Evolutionary conservation across 2,888 invertebrate genomes (phyloP).

Genomic region (Pristionchus fissidentatus): DNA sequence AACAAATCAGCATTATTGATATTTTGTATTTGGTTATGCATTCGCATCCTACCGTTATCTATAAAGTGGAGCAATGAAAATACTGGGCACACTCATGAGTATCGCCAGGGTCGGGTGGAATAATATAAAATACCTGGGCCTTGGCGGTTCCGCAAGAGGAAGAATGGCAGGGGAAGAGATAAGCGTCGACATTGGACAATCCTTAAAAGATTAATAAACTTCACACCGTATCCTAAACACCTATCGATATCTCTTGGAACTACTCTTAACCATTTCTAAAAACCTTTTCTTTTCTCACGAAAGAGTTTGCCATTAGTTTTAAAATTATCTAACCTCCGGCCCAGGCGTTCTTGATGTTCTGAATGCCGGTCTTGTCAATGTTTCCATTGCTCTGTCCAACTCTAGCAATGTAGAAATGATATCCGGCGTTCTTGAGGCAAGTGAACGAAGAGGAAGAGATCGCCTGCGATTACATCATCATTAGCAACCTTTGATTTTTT

Average conservation of each 20-base stretch:
- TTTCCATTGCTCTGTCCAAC: slow-evolving; percentile 59
- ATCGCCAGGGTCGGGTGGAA: too few relatives aligned
- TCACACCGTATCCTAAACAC: too few relatives aligned
- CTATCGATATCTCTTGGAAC: too few relatives aligned
- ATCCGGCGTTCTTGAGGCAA: slow-evolving; percentile 58
- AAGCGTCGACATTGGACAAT: slow-evolving; percentile 53
- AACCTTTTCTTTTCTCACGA: too few relatives aligned
- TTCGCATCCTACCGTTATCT: too few relatives aligned
- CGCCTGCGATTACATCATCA: slow-evolving; percentile 46
- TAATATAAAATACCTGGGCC: slow-evolving; percentile 50
- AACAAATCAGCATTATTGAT: too few relatives aligned
- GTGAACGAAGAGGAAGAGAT: slow-evolving; percentile 56
- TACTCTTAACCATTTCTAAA: too few relatives aligned
- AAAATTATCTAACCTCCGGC: slow-evolving; percentile 51
- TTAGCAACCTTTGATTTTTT: too few relatives aligned
- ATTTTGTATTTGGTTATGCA: too few relatives aligned
- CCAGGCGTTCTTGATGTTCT: slow-evolving; percentile 63
- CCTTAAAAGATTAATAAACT: not conserved
- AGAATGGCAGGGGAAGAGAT: slow-evolving; percentile 58
- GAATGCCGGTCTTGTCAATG: slow-evolving; percentile 60
- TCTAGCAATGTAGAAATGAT: slow-evolving; percentile 59
- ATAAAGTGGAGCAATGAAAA: too few relatives aligned
- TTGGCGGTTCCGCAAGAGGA: slow-evolving; percentile 54
- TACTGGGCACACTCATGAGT: too few relatives aligned
- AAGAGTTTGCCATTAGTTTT: too few relatives aligned